Evolutionary conservation across 2,797 vertebrate species (phyloP).

Genomic region (Notamacropus eugenii): DNA sequence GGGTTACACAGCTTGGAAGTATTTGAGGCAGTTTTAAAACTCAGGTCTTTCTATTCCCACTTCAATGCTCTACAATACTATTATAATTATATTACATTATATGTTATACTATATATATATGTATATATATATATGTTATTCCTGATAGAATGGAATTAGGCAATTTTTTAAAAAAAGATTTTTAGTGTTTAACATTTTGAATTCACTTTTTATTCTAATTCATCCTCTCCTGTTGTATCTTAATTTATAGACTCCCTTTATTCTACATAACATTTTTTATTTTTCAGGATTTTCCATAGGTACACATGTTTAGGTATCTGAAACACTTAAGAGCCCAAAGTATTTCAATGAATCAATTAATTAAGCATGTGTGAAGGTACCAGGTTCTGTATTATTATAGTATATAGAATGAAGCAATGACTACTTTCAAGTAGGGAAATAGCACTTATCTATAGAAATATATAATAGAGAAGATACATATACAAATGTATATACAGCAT

Average conservation of each 20-base stretch:
- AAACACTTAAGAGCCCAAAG: background rate
- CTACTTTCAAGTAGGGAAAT: background rate
- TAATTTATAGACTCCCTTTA: background rate
- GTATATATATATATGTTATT: background rate
- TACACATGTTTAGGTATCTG: background rate
- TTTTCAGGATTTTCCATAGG: background rate
- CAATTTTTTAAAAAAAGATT: background rate
- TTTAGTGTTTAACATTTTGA: background rate
- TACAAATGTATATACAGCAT: background rate
- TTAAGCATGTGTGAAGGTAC: background rate
- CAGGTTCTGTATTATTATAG: background rate
- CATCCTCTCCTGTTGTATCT: background rate
- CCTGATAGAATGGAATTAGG: background rate
- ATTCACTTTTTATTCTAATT: no score
- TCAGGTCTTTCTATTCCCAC: background rate
- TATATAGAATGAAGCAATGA: background rate
- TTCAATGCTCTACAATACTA: no score
- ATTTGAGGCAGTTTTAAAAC: background rate
- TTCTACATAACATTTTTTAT: background rate
- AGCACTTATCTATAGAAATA: background rate
- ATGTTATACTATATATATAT: background rate
- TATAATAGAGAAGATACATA: background rate
- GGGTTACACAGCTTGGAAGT: background rate
- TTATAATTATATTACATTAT: no score
- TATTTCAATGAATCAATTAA: background rate